Conservation (phyloP, 92 coral and sea anemone genomes). For the Parazoanthus darwini region DNA sequence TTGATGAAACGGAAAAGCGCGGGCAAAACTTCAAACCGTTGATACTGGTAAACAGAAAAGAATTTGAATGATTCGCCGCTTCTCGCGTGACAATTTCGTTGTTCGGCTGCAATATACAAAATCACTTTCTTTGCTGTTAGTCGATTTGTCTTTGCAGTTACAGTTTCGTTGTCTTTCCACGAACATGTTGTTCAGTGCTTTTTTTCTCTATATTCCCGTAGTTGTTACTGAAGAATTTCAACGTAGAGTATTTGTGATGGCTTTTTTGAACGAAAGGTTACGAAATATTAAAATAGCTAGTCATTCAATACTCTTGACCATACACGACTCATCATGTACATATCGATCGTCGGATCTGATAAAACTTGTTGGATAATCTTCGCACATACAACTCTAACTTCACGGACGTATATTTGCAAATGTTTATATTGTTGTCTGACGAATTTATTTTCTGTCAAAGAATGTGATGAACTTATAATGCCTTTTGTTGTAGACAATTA, state of each 20-base stretch:
- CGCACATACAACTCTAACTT: background rate
- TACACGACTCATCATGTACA: too few species aligned
- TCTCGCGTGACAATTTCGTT: constrained; percentile 36
- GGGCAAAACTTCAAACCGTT: background rate
- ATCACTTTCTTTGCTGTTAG: background rate
- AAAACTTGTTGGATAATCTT: constrained; percentile 18
- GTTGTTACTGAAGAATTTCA: background rate
- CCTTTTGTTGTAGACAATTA: background rate
- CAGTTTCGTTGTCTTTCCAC: background rate
- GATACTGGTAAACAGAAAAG: constrained; percentile 13
- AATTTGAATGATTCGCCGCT: background rate
- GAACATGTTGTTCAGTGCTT: background rate
- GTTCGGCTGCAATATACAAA: background rate
- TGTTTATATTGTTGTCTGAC: background rate
- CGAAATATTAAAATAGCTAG: background rate
- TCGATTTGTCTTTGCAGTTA: background rate
- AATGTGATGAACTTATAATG: constrained; percentile 13
- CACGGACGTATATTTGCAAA: background rate
- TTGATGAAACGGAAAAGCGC: background rate
- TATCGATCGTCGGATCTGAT: constrained; percentile 5
- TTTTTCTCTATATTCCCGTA: background rate
- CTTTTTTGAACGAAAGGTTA: constrained; percentile 3
- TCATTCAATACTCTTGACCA: background rate
- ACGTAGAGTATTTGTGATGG: background rate
- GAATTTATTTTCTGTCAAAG: constrained; percentile 8